Conservation (phyloP, 2,113 vertebrate genomes). For the Neoarius graeffei region DNA sequence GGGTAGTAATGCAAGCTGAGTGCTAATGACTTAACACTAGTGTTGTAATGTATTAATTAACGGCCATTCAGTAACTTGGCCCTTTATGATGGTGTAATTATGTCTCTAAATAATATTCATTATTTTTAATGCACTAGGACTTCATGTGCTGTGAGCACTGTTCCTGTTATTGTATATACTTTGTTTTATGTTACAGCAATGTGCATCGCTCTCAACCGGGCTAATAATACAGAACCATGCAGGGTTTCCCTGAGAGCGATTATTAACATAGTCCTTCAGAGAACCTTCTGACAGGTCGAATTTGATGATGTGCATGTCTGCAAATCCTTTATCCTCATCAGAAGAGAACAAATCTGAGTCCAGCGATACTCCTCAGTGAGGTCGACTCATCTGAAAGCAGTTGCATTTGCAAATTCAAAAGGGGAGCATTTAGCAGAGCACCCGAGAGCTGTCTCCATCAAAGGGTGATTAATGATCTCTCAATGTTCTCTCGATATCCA, state of each 20-base stretch:
- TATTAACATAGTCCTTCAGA: not conserved
- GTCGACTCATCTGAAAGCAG: conserved; percentile 6
- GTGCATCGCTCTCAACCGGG: not conserved
- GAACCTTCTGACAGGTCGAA: not conserved
- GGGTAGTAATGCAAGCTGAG: not conserved
- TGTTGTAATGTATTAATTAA: conserved; percentile 22
- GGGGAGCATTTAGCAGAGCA: conserved; percentile 1
- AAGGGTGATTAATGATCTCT: conserved; percentile 48
- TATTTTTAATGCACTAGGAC: not conserved
- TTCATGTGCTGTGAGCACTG: not conserved
- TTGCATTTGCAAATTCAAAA: not conserved
- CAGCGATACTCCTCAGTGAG: not conserved
- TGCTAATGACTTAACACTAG: conserved; percentile 16
- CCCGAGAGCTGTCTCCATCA: conserved; percentile 38
- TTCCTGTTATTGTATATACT: not conserved
- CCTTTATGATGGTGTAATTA: conserved; percentile 10
- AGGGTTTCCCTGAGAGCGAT: not conserved
- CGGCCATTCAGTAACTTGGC: not conserved
- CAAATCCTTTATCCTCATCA: not conserved
- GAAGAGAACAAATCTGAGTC: no score
- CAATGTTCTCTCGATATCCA: conserved; percentile 24
- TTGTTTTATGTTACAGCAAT: not conserved
- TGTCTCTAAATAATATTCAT: conserved; percentile 14
- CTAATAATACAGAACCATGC: not conserved
- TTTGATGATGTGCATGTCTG: not conserved